Percentiles rank a stretch among this genome's conserved stretches.
Conservation (phyloP, 2,113 vertebrate genomes). For the Bagarius yarrelli region DNA sequence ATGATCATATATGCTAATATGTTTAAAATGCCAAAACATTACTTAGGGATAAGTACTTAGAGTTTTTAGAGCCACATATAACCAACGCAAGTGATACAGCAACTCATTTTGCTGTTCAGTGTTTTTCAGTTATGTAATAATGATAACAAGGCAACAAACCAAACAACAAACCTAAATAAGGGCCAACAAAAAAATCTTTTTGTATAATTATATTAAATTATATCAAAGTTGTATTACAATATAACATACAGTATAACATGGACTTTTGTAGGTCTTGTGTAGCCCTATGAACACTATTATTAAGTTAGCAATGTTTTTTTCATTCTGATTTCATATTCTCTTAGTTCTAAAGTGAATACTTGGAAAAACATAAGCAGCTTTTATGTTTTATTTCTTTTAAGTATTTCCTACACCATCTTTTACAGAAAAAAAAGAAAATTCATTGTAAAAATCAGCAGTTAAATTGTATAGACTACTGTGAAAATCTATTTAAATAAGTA, state of each 20-base stretch:
- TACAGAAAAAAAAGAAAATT: too few species aligned
- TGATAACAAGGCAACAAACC: not conserved
- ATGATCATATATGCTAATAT: conserved; percentile 12
- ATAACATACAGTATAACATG: not conserved
- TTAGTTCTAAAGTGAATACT: too few species aligned
- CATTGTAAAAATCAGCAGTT: not conserved
- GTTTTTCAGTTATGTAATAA: not conserved
- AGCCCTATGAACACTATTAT: not conserved
- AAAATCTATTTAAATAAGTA: not conserved
- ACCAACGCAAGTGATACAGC: not conserved
- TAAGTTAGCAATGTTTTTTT: conserved; percentile 6
- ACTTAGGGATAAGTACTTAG: not conserved
- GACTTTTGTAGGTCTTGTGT: not conserved
- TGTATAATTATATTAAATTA: not conserved
- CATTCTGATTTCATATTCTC: not conserved
- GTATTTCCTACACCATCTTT: not conserved
- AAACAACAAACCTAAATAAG: not conserved
- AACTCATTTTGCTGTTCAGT: not conserved
- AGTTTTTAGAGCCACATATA: not conserved
- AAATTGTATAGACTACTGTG: too few species aligned
- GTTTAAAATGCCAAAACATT: not conserved
- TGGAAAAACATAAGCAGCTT: not conserved
- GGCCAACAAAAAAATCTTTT: not conserved
- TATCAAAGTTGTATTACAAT: not conserved
- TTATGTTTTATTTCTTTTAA: not conserved